Evolutionary conservation across 1,140 invertebrate genomes (phyloP), one percentile per base, ranked within the genome.

Genomic region (Dreissena polymorpha): DNA sequence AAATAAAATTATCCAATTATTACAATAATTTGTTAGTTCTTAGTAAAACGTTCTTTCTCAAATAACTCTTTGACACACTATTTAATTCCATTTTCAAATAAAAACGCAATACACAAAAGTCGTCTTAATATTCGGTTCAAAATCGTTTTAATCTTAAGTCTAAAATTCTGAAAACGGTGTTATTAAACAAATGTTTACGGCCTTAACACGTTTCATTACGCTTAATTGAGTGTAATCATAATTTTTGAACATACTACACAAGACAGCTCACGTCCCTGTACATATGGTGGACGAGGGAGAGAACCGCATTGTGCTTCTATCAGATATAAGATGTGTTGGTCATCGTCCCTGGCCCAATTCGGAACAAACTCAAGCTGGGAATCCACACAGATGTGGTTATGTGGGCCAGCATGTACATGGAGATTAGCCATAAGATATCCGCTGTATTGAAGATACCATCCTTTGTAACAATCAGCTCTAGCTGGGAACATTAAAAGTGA

Each of bases 191-290:
- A n/a, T n/a, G n/a, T n/a, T n/a, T n/a, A n/a, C n/a, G n/a, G n/a
- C n/a, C n/a, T n/a, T n/a, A n/a, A n/a, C n/a, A n/a, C n/a, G n/a
- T 55, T 55, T 55, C 18, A 55, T 55, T 55, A 55, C 18, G 53
- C 12, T 12, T 18, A 55, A 55, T 12, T 55, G 18, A 12, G 53
- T 55, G 18, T 55, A 55, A 55, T 55, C 12, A 55, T 55, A 55
- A 12, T 55, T 60, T 60, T 87, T 0, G 85, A 75, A 60, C 88
- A 89, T 6, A 89, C 86, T 23, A 83, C 86, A 78, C 88, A 89
- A 3, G 85, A 81, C 12, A 88, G 53, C 55, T 86, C 86, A 14
- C 81, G 27, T 0, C 84, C 82, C 16, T 79, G 23, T 5, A 84
- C 71, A 63, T 88, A 88, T 12, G 75, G 76, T 7, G 87, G 87